Evolutionary conservation across 2,113 vertebrate species (phyloP).

Genomic region (Heterochromis multidens): DNA sequence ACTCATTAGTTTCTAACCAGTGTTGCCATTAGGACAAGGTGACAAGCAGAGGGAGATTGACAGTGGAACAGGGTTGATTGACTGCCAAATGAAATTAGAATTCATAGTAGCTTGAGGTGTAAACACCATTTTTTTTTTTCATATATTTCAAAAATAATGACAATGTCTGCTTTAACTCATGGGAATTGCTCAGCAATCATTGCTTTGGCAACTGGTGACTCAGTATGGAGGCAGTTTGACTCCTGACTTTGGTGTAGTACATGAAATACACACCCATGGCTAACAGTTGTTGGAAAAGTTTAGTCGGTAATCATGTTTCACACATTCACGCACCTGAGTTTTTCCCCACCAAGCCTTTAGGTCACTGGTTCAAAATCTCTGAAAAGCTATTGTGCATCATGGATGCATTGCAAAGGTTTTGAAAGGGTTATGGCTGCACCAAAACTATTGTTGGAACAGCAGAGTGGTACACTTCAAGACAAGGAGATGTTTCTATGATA

Average conservation of each 20-base stretch:
- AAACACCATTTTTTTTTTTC: neutral
- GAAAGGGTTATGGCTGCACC: neutral
- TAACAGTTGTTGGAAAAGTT: too few species aligned
- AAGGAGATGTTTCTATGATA: neutral
- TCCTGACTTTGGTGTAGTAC: neutral
- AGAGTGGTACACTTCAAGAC: neutral
- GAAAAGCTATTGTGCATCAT: neutral
- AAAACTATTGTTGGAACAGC: neutral
- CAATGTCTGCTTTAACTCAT: neutral
- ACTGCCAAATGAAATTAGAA: neutral
- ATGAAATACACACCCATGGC: neutral
- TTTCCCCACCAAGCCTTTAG: neutral
- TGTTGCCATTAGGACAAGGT: neutral
- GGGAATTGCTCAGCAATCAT: neutral
- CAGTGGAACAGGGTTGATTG: neutral
- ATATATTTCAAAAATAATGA: slow-evolving; percentile 2
- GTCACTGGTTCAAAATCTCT: neutral
- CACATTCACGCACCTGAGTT: neutral
- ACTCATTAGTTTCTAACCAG: neutral
- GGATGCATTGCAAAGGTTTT: neutral
- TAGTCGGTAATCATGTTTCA: neutral
- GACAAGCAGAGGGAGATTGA: neutral
- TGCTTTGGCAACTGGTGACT: slow-evolving; percentile 15
- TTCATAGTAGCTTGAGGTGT: neutral
- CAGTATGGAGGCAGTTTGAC: neutral